phyloP scores from a whole-genome alignment of 2,797 vertebrate genomes.

The Danio jaintianensis region DNA sequence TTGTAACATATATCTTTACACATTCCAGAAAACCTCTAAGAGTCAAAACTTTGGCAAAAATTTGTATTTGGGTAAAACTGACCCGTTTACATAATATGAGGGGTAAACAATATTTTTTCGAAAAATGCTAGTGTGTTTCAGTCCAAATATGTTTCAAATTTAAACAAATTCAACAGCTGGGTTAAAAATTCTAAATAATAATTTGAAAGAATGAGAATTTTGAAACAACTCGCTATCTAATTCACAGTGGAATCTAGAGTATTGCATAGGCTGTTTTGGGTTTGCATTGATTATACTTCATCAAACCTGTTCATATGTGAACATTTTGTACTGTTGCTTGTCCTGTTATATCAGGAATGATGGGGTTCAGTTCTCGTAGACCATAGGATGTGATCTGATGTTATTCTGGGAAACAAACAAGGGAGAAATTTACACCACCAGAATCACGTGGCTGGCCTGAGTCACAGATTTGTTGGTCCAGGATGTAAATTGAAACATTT shows the following conservation, averaged over 20 bases:
- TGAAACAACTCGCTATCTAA: background rate
- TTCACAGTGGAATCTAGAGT: background rate
- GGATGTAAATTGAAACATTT: conserved; percentile 55
- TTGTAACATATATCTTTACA: too few relatives aligned
- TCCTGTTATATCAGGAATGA: conserved; percentile 61
- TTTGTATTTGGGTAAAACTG: too few relatives aligned
- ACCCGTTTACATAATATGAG: too few relatives aligned
- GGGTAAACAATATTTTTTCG: too few relatives aligned
- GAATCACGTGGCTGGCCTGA: conserved; percentile 69
- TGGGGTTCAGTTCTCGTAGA: conserved; percentile 59
- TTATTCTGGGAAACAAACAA: conserved; percentile 84
- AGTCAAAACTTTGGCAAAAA: too few relatives aligned
- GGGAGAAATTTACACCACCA: conserved; percentile 73
- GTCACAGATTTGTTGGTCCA: conserved; percentile 72
- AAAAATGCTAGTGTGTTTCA: too few relatives aligned
- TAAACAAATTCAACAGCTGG: too few relatives aligned
- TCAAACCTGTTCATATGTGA: conserved; percentile 58
- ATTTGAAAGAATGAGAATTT: too few relatives aligned
- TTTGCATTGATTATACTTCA: conserved; percentile 35
- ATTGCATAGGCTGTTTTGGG: background rate
- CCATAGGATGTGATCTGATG: conserved; percentile 71
- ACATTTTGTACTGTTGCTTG: conserved; percentile 65
- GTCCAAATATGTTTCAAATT: too few relatives aligned
- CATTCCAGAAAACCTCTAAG: too few relatives aligned
- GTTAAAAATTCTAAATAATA: too few relatives aligned